Evolutionary conservation across 1,140 invertebrate species (phyloP).

Genomic region (Ceratoteleas bidentatus): DNA sequence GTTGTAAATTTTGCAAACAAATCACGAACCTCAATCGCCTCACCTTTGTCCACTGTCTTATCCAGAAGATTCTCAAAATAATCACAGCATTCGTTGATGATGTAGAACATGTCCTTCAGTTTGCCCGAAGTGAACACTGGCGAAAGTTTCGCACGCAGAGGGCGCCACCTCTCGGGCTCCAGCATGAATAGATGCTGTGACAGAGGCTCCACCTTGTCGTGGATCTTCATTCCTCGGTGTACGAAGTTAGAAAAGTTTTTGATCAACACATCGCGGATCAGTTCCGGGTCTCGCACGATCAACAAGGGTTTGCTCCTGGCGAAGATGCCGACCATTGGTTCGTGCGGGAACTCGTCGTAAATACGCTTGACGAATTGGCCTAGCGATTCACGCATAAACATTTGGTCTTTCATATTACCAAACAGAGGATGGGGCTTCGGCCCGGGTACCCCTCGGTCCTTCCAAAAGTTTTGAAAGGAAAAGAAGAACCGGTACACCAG

Average conservation of each 20-base stretch:
- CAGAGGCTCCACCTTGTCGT: conserved; percentile 74
- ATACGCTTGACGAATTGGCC: conserved; percentile 33
- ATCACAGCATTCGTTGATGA: conserved; percentile 74
- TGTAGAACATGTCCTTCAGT: conserved; percentile 80
- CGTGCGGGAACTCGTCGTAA: conserved; percentile 69
- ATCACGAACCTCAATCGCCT: conserved; percentile 79
- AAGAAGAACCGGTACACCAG: conserved; percentile 49
- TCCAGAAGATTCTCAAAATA: conserved; percentile 77
- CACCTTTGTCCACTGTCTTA: conserved; percentile 67
- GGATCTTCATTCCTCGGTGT: conserved; percentile 71
- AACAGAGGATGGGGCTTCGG: conserved; percentile 51
- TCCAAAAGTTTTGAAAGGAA: conserved; percentile 66
- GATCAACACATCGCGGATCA: conserved; percentile 80
- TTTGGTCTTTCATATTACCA: conserved; percentile 42
- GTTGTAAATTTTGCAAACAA: conserved; percentile 80
- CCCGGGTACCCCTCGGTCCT: conserved; percentile 65
- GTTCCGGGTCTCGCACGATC: conserved; percentile 77
- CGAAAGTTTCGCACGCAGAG: conserved; percentile 79
- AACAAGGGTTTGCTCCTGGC: conserved; percentile 72
- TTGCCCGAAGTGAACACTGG: conserved; percentile 81
- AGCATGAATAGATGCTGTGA: conserved; percentile 73
- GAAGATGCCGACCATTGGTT: conserved; percentile 79
- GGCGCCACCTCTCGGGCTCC: conserved; percentile 80
- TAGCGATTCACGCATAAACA: conserved; percentile 33
- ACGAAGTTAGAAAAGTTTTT: conserved; percentile 80